Base-by-base conservation (phyloP, 2,888 invertebrate species). In the Amorpha juglandis region DNA sequence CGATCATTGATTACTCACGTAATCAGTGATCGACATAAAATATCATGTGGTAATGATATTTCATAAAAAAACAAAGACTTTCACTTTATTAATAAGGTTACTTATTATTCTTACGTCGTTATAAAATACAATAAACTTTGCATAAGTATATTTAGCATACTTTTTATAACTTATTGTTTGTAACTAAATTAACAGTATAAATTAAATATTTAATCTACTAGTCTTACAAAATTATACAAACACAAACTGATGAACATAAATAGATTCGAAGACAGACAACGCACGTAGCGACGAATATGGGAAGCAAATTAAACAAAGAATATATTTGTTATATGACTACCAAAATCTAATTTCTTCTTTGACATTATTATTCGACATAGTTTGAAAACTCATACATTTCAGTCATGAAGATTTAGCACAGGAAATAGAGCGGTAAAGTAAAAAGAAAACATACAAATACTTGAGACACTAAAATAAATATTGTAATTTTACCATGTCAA, bases 321-420 rank as follows among this genome's bases (percentile, higher is more conserved):
- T 9, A 38, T 38, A 38, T 38, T 38, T 38, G 1, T 38, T 38
- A 9, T 0, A 38, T 38, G 38, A 9, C 38, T 38, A 38, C 2
- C 38, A 38, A 2, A 9, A 38, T 2, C 9, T 38, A 9, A 9
- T 38, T 38, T 38, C 27, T 3, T 38, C 38, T 38, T 45, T 45
- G 4, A 45, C 45, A 45, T 45, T 14, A 14, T 14, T 45, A 45
- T 45, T 45, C 45, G 9, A 14, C 45, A 45, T 4, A 45, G 12
- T 11, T 45, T 45, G 45, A 12, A 45, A 45, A 45, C 11, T 45
- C 9, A 45, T 45, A 45, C 9, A 45, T 12, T 12, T 42, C 38
- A 42, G 38, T 58, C 42, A 42, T 42, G 38, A 38, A 58, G 12
- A 19, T 42, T 42, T 42, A 58, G 19, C 12, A 42, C 58, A 58